A percentile compares a stretch with the other conserved stretches of the same genome.
These are phyloP conservation scores for Clavelina lepadiformis DNA, from an alignment of 23 tunicate genomes.

Conservation along the genomic window DNA sequence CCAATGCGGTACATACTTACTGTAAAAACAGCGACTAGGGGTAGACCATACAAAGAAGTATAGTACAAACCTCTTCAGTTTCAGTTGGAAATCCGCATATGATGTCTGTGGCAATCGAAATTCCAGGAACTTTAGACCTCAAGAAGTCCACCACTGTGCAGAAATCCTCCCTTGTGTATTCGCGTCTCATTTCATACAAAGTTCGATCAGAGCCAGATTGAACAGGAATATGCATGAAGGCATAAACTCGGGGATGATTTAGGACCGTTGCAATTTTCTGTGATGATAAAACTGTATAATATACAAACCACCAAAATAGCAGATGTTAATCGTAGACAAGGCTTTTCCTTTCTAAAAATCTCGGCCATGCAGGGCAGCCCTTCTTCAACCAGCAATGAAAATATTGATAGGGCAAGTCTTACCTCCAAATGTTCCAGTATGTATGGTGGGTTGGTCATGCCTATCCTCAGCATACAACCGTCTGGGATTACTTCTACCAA, in stretches of 20 bases:
- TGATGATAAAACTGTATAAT: too few species aligned
- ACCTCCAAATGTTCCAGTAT: slow-evolving; percentile 96
- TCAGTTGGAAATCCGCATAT: slow-evolving; percentile 99
- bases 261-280: slow-evolving; percentile 84
- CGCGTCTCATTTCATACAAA: slow-evolving; percentile 85
- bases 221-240: slow-evolving; percentile 97
- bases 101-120: slow-evolving; percentile 94
- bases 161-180: slow-evolving; percentile 83
- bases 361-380: too few species aligned
- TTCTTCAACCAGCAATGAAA: too few species aligned
- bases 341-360: too few species aligned
- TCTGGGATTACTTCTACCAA: slow-evolving; percentile 95
- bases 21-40: too few species aligned
- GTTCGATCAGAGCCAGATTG: slow-evolving; percentile 92
- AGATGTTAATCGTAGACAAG: too few species aligned
- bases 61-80: slow-evolving; percentile 70
- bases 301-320: too few species aligned
- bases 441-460: slow-evolving; percentile 99
- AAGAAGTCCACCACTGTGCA: slow-evolving; percentile 82
- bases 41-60: too few species aligned
- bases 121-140: slow-evolving; percentile 57
- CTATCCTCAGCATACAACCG: slow-evolving; percentile 96
- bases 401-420: background rate
- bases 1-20: too few species aligned
- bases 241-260: slow-evolving; percentile 90